Conservation (phyloP, 2,888 invertebrate genomes). For the Sicus ferrugineus region DNA sequence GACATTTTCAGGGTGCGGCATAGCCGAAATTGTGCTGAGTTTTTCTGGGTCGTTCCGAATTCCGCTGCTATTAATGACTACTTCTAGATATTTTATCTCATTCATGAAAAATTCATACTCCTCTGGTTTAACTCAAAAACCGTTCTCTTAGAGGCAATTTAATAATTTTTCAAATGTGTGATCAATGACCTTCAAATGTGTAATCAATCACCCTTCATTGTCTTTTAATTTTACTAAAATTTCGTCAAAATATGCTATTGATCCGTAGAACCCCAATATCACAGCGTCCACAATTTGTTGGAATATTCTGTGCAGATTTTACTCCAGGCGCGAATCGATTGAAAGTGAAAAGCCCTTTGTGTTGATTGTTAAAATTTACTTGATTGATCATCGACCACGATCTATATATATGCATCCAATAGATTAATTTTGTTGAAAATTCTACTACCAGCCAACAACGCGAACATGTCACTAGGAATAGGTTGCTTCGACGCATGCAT, state of each 20-base stretch:
- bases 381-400: constrained; percentile 37
- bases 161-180: background rate
- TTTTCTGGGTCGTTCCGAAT: background rate
- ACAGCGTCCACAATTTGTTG: background rate
- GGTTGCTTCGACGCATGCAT: constrained; percentile 36
- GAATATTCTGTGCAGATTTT: constrained; percentile 21
- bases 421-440: constrained; percentile 35
- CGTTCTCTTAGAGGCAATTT: background rate
- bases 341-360: constrained; percentile 35
- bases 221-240: background rate
- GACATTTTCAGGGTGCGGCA: constrained; percentile 1
- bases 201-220: too few relatives aligned
- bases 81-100: background rate
- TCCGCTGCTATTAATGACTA: background rate
- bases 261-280: background rate
- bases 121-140: background rate
- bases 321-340: constrained; percentile 35
- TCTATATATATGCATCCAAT: constrained; percentile 41
- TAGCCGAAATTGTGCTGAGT: background rate
- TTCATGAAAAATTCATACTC: background rate
- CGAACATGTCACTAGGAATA: constrained; percentile 35
- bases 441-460: constrained; percentile 21
- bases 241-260: constrained; percentile 7
- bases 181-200: too few relatives aligned
- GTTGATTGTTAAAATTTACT: constrained; percentile 35